phyloP scores from a whole-genome alignment of 2,888 invertebrate genomes.

The Luperina nickerlii region DNA sequence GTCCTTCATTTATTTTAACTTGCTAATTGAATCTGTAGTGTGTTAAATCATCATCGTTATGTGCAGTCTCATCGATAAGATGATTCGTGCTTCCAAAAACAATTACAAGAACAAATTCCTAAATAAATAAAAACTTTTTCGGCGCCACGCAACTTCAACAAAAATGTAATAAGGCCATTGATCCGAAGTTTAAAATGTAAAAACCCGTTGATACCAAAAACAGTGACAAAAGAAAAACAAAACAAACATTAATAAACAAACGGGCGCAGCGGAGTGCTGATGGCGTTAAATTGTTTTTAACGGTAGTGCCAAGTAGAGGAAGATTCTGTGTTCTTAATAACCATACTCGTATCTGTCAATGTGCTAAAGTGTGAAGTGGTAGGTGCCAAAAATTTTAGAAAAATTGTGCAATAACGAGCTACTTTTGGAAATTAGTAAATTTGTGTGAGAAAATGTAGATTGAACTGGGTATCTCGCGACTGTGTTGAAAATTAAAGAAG shows the following conservation, averaged over 20 bases:
- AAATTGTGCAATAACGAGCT: not conserved
- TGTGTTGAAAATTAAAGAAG: not conserved
- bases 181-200: conserved; percentile 42
- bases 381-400: not conserved
- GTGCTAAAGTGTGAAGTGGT: conserved; percentile 14
- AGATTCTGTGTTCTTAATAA: conserved; percentile 31
- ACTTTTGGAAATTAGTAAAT: not conserved
- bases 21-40: not conserved
- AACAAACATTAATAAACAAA: conserved; percentile 58
- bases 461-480: not conserved
- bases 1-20: not conserved
- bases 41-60: not conserved
- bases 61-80: not conserved
- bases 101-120: not conserved
- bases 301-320: conserved; percentile 36
- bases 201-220: conserved; percentile 54
- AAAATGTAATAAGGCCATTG: conserved; percentile 48
- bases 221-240: conserved; percentile 57
- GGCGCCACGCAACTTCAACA: conserved; percentile 9
- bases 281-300: conserved; percentile 61
- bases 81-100: conserved; percentile 12
- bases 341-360: conserved; percentile 9
- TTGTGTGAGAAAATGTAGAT: conserved; percentile 22
- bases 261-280: conserved; percentile 24
- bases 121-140: conserved; percentile 26